Percentiles rank a stretch among this genome's conserved stretches.
These are phyloP conservation scores for Nymphalis urticae DNA, from an alignment of 2,888 invertebrate genomes.

Conservation along the genomic window DNA sequence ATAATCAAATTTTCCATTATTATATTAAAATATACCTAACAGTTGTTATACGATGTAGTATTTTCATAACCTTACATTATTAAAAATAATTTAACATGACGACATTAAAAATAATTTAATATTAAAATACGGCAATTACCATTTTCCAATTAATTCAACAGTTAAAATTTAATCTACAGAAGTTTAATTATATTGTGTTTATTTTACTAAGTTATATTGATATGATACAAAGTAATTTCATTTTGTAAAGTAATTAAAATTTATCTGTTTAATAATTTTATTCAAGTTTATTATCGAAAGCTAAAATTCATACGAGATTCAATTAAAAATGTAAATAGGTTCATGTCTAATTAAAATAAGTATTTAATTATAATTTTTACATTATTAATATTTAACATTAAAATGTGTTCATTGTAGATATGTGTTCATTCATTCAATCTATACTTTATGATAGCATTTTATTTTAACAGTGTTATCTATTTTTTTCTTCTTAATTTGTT, in stretches of 20 bases:
- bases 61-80: too few relatives aligned
- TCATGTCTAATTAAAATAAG: not conserved
- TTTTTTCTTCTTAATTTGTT: too few relatives aligned
- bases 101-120: not conserved
- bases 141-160: not conserved
- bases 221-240: conserved; percentile 1
- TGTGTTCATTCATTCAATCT: too few relatives aligned
- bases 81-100: not conserved
- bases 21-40: too few relatives aligned
- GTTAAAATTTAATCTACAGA: not conserved
- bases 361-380: too few relatives aligned
- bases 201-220: not conserved
- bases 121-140: not conserved
- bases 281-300: not conserved
- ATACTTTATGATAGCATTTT: too few relatives aligned
- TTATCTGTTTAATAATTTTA: not conserved
- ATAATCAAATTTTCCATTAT: too few relatives aligned
- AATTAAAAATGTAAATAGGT: not conserved
- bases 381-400: too few relatives aligned
- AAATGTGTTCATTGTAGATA: too few relatives aligned
- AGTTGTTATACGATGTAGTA: too few relatives aligned
- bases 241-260: conserved; percentile 1
- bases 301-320: not conserved
- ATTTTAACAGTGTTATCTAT: too few relatives aligned
- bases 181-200: conserved; percentile 6